Percentiles rank a stretch among this genome's conserved stretches.
Conservation (phyloP, 1,140 invertebrate genomes). For the Phthorimaea operculella region DNA sequence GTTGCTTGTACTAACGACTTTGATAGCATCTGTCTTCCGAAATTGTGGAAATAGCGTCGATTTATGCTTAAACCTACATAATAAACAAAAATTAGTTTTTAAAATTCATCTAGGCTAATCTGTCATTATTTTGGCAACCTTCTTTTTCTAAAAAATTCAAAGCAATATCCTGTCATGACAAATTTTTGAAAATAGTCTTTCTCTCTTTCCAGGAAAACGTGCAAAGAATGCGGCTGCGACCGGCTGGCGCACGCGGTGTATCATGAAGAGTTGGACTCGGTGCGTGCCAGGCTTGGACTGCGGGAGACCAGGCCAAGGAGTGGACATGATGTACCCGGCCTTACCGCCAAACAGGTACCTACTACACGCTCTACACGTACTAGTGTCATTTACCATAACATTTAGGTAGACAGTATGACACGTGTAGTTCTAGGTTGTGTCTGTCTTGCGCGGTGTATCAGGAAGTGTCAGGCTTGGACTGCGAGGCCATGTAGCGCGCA, state of each 20-base stretch:
- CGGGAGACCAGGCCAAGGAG: constrained; percentile 59
- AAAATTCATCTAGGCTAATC: no score
- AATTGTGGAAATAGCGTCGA: no score
- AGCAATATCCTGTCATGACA: no score
- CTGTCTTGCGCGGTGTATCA: constrained; percentile 81
- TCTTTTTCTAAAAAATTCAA: no score
- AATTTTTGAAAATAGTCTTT: no score
- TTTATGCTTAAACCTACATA: no score
- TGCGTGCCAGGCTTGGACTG: constrained; percentile 83
- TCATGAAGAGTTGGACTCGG: constrained; percentile 87
- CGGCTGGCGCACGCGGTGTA: constrained; percentile 87
- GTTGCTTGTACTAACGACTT: no score
- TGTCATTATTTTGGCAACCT: no score
- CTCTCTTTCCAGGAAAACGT: constrained; percentile 78
- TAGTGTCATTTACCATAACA: no score
- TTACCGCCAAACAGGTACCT: constrained; percentile 70
- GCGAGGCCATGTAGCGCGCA: constrained; percentile 67
- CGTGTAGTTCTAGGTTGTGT: background rate
- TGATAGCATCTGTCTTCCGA: no score
- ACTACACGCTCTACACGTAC: background rate
- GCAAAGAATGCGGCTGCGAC: constrained; percentile 89
- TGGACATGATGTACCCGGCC: constrained; percentile 79
- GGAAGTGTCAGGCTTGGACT: constrained; percentile 88
- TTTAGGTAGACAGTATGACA: no score
- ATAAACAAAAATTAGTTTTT: no score